Evolutionary conservation across 1,140 invertebrate species (phyloP), one percentile per base, ranked within the genome.

Genomic region (Euschistus heros): DNA sequence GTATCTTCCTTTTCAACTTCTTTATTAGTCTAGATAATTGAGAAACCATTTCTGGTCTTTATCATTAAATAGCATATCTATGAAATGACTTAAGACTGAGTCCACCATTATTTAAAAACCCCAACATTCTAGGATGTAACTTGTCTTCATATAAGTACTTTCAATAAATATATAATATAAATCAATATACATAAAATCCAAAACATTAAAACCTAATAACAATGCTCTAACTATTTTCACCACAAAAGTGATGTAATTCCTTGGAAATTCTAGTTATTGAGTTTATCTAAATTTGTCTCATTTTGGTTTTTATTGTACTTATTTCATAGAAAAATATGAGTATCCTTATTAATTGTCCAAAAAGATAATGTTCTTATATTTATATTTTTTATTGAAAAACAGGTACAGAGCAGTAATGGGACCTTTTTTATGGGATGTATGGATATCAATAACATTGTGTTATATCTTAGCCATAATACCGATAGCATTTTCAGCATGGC

Each of bases 361-460:
- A 47, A 24, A 46, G 7, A 61, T 18, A 61, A n/a, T 15, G 7
- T 3, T 15, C n/a, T 44, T 63, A 20, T 63, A 61, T 3, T 4
- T 4, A 30, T 13, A 63, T 64, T 27, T 10, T 55, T 33, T 54
- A 14, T 5, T 30, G 6, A 75, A 55, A 6, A 37, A 37, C 69
- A 86, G 84, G 70, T 88, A 88, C 73, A 81, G 86, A 46, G 87
- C 87, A n/a, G 87, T 89, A 47, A 81, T 89, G 75, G 86, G 87
- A 14, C 87, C 87, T 0, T 89, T 89, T 68, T 82, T 86, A 66
- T 86, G 84, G 81, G 80, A 82, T 10, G 86, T 88, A 5, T 89
- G 87, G 87, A 73, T 88, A 7, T 78, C 83, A 14, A 69, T 89
- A 14, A 86, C 82, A 8, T 74, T 81, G 7, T 80, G 81, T 0